Base-by-base conservation (phyloP, 2,797 vertebrate genomes). In the Merluccius polli region DNA sequence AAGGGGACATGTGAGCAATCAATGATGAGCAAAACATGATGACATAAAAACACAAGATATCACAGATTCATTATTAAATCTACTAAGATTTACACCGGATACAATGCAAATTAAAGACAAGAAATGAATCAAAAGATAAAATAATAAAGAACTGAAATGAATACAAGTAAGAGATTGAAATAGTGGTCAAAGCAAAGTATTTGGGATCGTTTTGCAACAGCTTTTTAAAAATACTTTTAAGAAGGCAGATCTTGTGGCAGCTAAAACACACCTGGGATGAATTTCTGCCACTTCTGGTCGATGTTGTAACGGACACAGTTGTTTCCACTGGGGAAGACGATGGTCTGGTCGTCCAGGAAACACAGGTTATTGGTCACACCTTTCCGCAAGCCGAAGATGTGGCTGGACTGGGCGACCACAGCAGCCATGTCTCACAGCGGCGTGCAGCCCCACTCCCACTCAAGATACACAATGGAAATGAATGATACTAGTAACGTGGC, bases 321-420 rank as follows among this genome's bases (percentile, higher is more conserved):
- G 87, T 95, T 95, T 32, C 97, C 97, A 63, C 92, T 90, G 21
- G 97, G 95, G 77, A 94, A 96, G 11, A 97, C 90, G 29, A 98
- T 85, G 0, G 94, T 96, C 48, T 95, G 93, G 15, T 99, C 96
- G 73, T 97, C 95, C 36, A 93, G 78, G 90, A 95, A 98, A 77
- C 92, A 92, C 76, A 98, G 32, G 21, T 95, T 96, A 83, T 96
- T 96, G 0, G 75, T 83, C 6, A 98, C 97, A 31, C 88, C 86
- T 24, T 91, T 72, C 33, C 95, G 92, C n/a, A 97, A 81, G 3
- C 97, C 97, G 76, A 96, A 96, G 41, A 93, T 88, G 77, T 94
- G 94, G 73, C 93, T 92, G 0, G 93, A 72, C 86, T 95, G 92
- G 13, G 92, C 92, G 4, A 88, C 87, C n/a, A 92, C 92, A 0